Evolutionary conservation across 2,888 invertebrate species (phyloP).

Genomic region (Patella caerulea): DNA sequence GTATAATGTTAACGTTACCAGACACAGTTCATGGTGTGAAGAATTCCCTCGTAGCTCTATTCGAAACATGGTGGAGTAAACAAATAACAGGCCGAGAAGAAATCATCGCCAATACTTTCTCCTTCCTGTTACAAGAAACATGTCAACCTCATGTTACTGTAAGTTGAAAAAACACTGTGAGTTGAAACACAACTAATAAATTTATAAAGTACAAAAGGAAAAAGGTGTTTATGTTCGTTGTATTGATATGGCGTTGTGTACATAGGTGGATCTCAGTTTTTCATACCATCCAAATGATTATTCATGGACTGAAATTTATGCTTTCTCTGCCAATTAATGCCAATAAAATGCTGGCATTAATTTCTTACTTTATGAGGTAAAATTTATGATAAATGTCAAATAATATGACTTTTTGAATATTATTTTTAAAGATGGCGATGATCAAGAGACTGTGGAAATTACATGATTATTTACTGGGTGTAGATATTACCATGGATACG

Average conservation of each 20-base stretch:
- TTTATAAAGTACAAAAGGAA: no score
- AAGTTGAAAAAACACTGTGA: conserved; percentile 19
- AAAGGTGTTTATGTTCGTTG: background rate
- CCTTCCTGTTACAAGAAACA: conserved; percentile 52
- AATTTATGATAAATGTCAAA: no score
- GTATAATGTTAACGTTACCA: conserved; percentile 40
- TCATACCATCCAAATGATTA: background rate
- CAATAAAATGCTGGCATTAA: no score
- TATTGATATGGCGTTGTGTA: background rate
- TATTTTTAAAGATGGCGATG: background rate
- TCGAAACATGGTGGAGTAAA: conserved; percentile 64
- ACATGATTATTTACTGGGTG: background rate
- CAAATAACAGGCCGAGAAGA: conserved; percentile 50
- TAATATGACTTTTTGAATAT: no score
- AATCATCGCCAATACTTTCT: conserved; percentile 52
- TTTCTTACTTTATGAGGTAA: no score
- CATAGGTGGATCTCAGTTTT: background rate
- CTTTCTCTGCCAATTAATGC: no score
- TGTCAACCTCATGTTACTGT: conserved; percentile 40
- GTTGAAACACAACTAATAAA: no score
- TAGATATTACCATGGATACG: conserved; percentile 9
- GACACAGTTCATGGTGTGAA: conserved; percentile 46
- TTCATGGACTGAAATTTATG: background rate
- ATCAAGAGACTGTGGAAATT: conserved; percentile 14
- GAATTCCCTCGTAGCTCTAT: conserved; percentile 49